Evolutionary conservation across 2,113 vertebrate species (phyloP).

Genomic region (Centropus unirufus): DNA sequence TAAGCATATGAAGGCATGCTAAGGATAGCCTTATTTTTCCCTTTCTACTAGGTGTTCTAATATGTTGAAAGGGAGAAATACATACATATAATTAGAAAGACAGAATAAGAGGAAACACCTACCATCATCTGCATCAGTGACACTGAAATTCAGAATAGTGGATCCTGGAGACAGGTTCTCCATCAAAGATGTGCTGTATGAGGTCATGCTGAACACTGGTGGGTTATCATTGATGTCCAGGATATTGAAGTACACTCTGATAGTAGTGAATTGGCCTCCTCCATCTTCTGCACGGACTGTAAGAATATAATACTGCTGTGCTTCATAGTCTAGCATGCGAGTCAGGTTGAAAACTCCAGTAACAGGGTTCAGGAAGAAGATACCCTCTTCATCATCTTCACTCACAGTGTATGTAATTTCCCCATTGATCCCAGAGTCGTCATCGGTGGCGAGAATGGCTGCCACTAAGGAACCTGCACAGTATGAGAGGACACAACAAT

Average conservation of each 20-base stretch:
- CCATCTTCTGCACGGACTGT: conserved; percentile 87
- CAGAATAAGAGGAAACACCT: background rate
- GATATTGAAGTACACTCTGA: conserved; percentile 94
- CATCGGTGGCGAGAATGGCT: conserved; percentile 92
- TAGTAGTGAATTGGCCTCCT: conserved; percentile 83
- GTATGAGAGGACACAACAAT: background rate
- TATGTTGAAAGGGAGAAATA: background rate
- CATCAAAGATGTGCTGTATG: conserved; percentile 86
- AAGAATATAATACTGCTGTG: conserved; percentile 90
- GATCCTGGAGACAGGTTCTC: conserved; percentile 86
- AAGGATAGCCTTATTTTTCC: background rate
- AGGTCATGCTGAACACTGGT: conserved; percentile 81
- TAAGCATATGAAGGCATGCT: background rate
- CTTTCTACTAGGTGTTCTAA: background rate
- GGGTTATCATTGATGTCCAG: conserved; percentile 92
- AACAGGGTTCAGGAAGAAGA: conserved; percentile 91
- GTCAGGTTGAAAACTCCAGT: conserved; percentile 97
- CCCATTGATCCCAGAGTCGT: conserved; percentile 90
- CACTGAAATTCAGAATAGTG: conserved; percentile 83
- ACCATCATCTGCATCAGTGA: conserved; percentile 91
- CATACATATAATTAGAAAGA: rapidly evolving
- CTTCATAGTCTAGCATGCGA: conserved; percentile 86
- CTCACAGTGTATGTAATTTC: conserved; percentile 93
- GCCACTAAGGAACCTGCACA: conserved; percentile 91
- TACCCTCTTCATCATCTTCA: conserved; percentile 89